Percentiles rank a stretch among this genome's conserved stretches.
These are phyloP conservation scores for Megalops atlanticus DNA, from an alignment of 2,113 vertebrate genomes.

Conservation along the genomic window DNA sequence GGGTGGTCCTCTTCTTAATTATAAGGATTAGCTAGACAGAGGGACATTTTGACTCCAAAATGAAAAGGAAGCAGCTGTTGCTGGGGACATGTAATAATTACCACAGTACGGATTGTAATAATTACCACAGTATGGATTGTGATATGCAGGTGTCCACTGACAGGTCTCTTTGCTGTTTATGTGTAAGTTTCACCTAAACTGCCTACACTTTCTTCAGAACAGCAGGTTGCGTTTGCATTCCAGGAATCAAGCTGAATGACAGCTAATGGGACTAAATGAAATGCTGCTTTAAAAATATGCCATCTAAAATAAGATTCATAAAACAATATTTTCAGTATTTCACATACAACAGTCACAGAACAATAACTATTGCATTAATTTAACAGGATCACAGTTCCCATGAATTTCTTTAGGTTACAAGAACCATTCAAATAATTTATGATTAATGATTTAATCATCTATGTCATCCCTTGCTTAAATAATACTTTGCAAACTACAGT, in stretches of 20 bases:
- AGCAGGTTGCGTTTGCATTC: no score
- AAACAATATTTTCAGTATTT: no score
- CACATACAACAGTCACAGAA: no score
- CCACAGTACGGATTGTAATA: constrained; percentile 57
- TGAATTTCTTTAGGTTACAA: no score
- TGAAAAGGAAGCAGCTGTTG: constrained; percentile 74
- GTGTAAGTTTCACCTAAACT: no score
- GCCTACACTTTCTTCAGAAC: no score
- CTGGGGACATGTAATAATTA: constrained; percentile 65
- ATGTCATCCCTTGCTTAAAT: background rate
- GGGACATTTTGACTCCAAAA: constrained; percentile 53
- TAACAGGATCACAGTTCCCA: background rate
- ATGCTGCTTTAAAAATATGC: no score
- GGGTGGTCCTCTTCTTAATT: constrained; percentile 66
- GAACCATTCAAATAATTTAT: background rate
- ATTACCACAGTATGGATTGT: background rate
- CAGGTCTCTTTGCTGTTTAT: background rate
- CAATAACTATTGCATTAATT: no score
- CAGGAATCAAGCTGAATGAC: no score
- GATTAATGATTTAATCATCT: background rate
- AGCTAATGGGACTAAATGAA: no score
- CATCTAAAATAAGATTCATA: no score
- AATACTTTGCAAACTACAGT: background rate
- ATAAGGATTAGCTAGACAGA: constrained; percentile 70
- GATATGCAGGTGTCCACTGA: background rate